Conservation (phyloP, 1,140 invertebrate species). For the Drosophila saltans region DNA sequence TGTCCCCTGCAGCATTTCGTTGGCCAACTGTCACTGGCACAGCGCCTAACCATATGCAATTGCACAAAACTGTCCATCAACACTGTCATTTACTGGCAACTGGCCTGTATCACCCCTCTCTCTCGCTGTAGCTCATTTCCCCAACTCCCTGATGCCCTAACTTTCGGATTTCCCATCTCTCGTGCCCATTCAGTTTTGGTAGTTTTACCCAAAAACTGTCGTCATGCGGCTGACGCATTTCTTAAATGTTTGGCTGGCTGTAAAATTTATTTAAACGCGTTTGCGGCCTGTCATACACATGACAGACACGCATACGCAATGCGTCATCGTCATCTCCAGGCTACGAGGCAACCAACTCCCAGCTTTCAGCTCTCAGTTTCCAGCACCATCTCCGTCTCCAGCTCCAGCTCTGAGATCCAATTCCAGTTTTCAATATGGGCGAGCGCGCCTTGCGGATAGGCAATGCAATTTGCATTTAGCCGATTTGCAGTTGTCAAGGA, state of each 20-base stretch:
- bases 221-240: conserved; percentile 58
- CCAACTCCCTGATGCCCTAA: conserved; percentile 25
- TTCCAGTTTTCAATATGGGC: background rate
- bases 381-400: background rate
- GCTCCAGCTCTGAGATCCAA: background rate
- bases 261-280: conserved; percentile 76
- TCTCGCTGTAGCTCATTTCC: conserved; percentile 13
- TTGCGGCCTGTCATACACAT: conserved; percentile 65
- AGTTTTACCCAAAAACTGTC: conserved; percentile 23
- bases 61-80: conserved; percentile 79
- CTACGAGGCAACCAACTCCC: conserved; percentile 2
- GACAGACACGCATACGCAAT: conserved; percentile 70
- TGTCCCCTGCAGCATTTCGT: conserved; percentile 27
- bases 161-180: conserved; percentile 23
- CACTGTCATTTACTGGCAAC: conserved; percentile 75
- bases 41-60: conserved; percentile 77
- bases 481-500: conserved; percentile 14
- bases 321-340: conserved; percentile 66
- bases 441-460: conserved; percentile 23
- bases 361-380: background rate
- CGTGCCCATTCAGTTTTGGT: conserved; percentile 25
- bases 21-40: conserved; percentile 61
- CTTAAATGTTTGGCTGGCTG: conserved; percentile 64
- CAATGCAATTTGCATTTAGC: conserved; percentile 46
- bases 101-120: conserved; percentile 40